Conservation (phyloP, 1,140 invertebrate species). For the Aphaenogaster rudis region DNA sequence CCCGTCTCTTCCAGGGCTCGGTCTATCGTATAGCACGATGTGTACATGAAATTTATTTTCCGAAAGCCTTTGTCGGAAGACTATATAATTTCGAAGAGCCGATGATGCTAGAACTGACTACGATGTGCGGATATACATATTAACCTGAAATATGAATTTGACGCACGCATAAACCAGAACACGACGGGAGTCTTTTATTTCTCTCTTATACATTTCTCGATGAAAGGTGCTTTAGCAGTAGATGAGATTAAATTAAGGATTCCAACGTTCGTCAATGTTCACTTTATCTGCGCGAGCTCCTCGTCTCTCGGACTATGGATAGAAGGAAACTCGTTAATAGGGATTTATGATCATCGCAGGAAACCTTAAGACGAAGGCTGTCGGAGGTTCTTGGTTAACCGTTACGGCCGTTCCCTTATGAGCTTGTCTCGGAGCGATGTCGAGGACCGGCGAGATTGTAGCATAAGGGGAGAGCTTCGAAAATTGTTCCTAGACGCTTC, state of each 20-base stretch:
- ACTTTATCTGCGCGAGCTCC: no score
- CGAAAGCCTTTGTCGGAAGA: background rate
- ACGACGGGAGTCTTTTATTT: background rate
- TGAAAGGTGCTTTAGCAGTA: background rate
- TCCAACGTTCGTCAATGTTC: background rate
- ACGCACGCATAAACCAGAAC: background rate
- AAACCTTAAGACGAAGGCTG: conserved; percentile 62
- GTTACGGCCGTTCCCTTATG: conserved; percentile 59
- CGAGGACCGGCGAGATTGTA: conserved; percentile 17
- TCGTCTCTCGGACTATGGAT: conserved; percentile 26
- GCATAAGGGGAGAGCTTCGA: conserved; percentile 35
- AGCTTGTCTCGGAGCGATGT: conserved; percentile 42
- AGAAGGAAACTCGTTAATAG: conserved; percentile 74
- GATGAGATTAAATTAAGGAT: background rate
- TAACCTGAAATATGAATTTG: background rate
- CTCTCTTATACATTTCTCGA: background rate
- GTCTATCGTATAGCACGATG: background rate
- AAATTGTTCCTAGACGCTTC: conserved; percentile 51
- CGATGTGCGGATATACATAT: background rate
- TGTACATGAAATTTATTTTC: conserved; percentile 46
- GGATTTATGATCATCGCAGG: conserved; percentile 73
- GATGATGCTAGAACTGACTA: conserved; percentile 22
- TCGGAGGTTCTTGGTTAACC: conserved; percentile 63
- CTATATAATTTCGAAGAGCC: background rate
- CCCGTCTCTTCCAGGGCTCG: background rate